phyloP scores from a whole-genome alignment of 2,113 vertebrate genomes.

The Artemisiospiza belli region DNA sequence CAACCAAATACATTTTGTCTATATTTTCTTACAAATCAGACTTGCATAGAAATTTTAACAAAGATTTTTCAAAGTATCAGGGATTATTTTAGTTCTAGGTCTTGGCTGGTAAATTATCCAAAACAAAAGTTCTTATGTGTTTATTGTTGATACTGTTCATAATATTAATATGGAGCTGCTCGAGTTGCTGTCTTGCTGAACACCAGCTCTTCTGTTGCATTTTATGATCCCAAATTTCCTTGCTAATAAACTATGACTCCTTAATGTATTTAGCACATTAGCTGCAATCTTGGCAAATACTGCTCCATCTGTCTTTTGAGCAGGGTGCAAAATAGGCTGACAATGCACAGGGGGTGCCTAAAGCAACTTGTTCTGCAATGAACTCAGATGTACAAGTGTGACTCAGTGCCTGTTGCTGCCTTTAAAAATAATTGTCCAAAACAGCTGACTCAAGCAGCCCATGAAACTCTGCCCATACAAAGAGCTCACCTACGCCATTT shows the following conservation, averaged over 20 bases:
- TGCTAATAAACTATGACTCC: constrained; percentile 27
- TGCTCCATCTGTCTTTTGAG: not conserved
- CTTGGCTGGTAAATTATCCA: constrained; percentile 6
- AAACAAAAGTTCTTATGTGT: not conserved
- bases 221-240: constrained; percentile 41
- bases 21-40: constrained; percentile 12
- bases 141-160: not conserved
- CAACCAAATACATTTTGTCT: not conserved
- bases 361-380: constrained; percentile 9
- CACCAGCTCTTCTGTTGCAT: constrained; percentile 37
- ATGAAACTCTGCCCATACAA: constrained; percentile 7
- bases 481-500: not conserved
- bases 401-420: constrained; percentile 2
- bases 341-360: not conserved
- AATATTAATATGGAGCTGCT: not conserved
- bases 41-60: constrained; percentile 7
- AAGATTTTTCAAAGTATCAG: constrained; percentile 24
- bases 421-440: constrained; percentile 22
- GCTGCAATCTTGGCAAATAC: not conserved
- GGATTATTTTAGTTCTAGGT: constrained; percentile 36
- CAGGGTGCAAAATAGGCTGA: constrained; percentile 10
- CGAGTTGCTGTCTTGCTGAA: constrained; percentile 19
- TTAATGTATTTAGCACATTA: not conserved
- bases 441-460: constrained; percentile 41
- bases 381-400: not conserved